Percentiles rank a stretch among this genome's conserved stretches.
Conservation (phyloP, 2,888 invertebrate species). For the Subacronicta megacephala region DNA sequence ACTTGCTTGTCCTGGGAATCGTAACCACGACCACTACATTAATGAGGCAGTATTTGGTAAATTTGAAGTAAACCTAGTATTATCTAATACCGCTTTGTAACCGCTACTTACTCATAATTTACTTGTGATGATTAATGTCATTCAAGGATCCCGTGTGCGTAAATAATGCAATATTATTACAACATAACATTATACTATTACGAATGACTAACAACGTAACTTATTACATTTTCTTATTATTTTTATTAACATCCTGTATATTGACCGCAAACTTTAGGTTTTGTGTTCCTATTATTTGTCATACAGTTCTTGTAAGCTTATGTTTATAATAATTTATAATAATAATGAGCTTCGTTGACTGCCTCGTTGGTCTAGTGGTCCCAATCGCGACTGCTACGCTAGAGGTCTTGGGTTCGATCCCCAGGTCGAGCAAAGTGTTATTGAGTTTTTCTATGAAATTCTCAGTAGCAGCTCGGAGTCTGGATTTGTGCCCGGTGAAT, state of each 20-base stretch:
- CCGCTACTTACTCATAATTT: constrained; percentile 1
- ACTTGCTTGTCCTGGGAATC: too few species aligned
- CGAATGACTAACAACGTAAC: constrained; percentile 2
- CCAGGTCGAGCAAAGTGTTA: too few species aligned
- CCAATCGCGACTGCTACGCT: too few species aligned
- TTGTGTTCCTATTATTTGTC: constrained; percentile 29
- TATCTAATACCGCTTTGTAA: constrained; percentile 11
- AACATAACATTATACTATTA: neutral
- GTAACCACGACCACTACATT: too few species aligned
- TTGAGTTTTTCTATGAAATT: too few species aligned
- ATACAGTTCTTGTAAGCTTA: neutral
- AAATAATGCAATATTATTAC: constrained; percentile 4
- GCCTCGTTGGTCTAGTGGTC: too few species aligned
- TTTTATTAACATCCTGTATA: neutral
- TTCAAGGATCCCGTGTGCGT: constrained; percentile 16
- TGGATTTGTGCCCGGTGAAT: too few species aligned
- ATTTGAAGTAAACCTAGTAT: neutral
- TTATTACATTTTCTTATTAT: constrained; percentile 12
- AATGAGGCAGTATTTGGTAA: neutral
- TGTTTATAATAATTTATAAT: too few species aligned
- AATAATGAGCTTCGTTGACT: too few species aligned
- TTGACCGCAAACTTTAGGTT: constrained; percentile 15
- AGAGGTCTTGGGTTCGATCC: too few species aligned
- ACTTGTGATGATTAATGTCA: constrained; percentile 8
- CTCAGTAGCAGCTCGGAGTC: too few species aligned